Conservation (phyloP, 2,888 invertebrate species). For the Leistus spinibarbis region DNA sequence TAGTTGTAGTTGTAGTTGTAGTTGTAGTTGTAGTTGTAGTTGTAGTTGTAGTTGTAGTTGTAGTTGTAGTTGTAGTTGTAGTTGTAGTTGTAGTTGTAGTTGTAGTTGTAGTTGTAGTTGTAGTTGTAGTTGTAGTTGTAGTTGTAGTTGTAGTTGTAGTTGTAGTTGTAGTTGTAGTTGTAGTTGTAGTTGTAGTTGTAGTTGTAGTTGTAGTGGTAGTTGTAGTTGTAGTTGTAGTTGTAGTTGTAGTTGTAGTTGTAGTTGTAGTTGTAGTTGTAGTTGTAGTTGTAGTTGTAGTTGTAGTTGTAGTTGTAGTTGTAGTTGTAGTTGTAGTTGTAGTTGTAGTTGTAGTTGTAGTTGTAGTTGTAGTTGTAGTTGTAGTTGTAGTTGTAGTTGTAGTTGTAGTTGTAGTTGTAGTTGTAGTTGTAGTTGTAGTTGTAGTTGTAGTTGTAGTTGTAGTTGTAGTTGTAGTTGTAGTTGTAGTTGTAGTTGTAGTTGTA, state of each 20-base stretch:
- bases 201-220: too few species aligned
- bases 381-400: constrained; percentile 31
- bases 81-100: constrained; percentile 25
- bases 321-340: constrained; percentile 26
- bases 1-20: constrained; percentile 22
- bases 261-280: constrained; percentile 24
- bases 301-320: constrained; percentile 22
- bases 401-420: constrained; percentile 29
- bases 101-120: constrained; percentile 24
- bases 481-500: constrained; percentile 12
- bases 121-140: constrained; percentile 23
- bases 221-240: neutral
- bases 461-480: constrained; percentile 8
- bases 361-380: constrained; percentile 28
- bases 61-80: constrained; percentile 22
- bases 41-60: constrained; percentile 23
- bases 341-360: constrained; percentile 26
- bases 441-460: neutral
- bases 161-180: constrained; percentile 25
- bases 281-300: constrained; percentile 25
- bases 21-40: constrained; percentile 23
- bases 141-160: constrained; percentile 30
- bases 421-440: too few species aligned
- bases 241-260: constrained; percentile 25
- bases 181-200: constrained; percentile 7